A percentile compares a stretch with the other conserved stretches of the same genome.
phyloP scores from a whole-genome alignment of 2,113 vertebrate genomes.

The Brevimyrus niger region DNA sequence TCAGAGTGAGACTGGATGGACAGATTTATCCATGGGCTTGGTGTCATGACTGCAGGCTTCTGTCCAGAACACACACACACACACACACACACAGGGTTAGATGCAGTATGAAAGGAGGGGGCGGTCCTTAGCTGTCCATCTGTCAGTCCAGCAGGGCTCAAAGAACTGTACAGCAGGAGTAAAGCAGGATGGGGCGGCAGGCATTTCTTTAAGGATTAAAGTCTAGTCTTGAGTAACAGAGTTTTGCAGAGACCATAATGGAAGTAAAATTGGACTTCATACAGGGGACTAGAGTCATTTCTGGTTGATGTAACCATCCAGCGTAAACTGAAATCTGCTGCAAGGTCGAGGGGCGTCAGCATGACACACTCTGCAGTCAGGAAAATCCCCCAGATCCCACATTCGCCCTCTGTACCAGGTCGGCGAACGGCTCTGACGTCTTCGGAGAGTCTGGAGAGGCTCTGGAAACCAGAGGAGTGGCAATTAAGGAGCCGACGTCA shows the following conservation, averaged over 20 bases:
- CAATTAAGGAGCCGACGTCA: neutral
- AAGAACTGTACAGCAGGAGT: conserved; percentile 51
- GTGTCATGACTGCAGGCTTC: neutral
- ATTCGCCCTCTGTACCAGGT: conserved; percentile 79
- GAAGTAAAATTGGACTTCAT: neutral
- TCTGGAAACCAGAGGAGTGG: conserved; percentile 48
- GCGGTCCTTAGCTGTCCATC: conserved; percentile 54
- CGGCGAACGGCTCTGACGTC: conserved; percentile 80
- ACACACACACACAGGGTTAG: neutral
- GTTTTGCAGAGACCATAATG: neutral
- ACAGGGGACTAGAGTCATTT: neutral
- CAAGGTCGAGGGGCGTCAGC: neutral
- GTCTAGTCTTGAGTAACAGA: neutral
- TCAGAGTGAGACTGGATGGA: neutral
- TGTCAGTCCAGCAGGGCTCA: conserved; percentile 61
- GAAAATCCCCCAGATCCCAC: neutral
- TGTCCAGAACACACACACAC: neutral
- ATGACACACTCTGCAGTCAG: neutral
- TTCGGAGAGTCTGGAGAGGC: conserved; percentile 80
- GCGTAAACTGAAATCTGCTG: neutral
- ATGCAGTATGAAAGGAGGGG: conserved; percentile 60
- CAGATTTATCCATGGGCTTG: neutral
- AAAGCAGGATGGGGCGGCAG: neutral
- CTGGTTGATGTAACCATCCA: neutral
- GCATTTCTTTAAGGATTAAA: neutral